Percentiles rank a stretch among this genome's conserved stretches.
Evolutionary conservation across 1,140 invertebrate species (phyloP).

Genomic region (Ladona fulva): DNA sequence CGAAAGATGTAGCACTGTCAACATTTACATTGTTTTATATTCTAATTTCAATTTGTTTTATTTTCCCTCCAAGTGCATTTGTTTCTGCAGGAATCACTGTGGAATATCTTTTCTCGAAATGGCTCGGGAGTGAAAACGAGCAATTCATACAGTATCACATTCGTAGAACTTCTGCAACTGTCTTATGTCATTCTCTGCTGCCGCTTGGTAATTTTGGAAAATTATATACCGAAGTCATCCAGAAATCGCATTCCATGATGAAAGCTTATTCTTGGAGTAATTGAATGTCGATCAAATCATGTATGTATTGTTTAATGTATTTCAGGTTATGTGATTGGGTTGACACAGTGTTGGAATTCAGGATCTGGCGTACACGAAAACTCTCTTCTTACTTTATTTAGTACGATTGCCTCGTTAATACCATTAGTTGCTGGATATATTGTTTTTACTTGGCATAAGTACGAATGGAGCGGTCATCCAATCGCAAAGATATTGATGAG

Average conservation of each 20-base stretch:
- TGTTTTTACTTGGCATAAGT: slow-evolving; percentile 49
- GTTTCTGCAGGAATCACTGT: slow-evolving; percentile 63
- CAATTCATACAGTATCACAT: slow-evolving; percentile 65
- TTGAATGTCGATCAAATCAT: too few species aligned
- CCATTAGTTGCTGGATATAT: slow-evolving; percentile 24
- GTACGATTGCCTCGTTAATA: slow-evolving; percentile 23
- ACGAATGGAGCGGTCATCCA: slow-evolving; percentile 64
- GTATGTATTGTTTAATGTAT: background rate
- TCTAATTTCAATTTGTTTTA: slow-evolving; percentile 54
- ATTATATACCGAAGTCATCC: too few species aligned
- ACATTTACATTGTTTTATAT: slow-evolving; percentile 56
- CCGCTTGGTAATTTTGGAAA: slow-evolving; percentile 44
- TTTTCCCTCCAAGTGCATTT: slow-evolving; percentile 68
- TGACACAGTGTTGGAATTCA: slow-evolving; percentile 13
- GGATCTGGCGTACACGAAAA: background rate
- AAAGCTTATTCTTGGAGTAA: too few species aligned
- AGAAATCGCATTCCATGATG: too few species aligned
- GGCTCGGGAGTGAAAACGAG: slow-evolving; percentile 56
- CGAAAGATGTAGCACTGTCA: background rate
- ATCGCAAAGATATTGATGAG: slow-evolving; percentile 53
- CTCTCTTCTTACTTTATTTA: slow-evolving; percentile 13
- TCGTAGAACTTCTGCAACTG: slow-evolving; percentile 51
- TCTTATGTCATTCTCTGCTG: slow-evolving; percentile 55
- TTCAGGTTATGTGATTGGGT: slow-evolving; percentile 22
- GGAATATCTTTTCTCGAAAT: slow-evolving; percentile 50